Conservation (phyloP, 2,113 vertebrate species). For the Mystacornis crossleyi region DNA sequence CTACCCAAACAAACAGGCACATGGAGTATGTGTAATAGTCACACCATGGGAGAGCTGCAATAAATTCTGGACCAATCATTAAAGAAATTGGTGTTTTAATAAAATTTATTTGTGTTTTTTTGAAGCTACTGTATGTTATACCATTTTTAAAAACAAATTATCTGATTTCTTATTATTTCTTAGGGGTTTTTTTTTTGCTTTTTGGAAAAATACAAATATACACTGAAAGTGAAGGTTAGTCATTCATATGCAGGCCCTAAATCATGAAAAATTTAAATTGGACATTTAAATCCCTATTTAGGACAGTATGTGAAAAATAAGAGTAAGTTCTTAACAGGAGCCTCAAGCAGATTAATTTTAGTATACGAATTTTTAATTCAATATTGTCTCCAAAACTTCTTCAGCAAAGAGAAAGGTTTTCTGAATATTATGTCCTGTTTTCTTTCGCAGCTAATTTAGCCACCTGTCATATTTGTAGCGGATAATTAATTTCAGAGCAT, state of each 20-base stretch:
- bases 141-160: not conserved
- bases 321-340: not conserved
- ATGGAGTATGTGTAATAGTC: not conserved
- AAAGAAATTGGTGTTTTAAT: not conserved
- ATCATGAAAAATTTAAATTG: not conserved
- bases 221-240: not conserved
- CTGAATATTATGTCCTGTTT: conserved; percentile 32
- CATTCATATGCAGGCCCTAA: not conserved
- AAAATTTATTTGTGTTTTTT: not conserved
- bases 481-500: conserved; percentile 49
- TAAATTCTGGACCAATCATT: not conserved
- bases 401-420: not conserved
- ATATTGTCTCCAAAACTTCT: not conserved
- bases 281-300: not conserved
- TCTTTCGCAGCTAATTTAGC: conserved; percentile 34
- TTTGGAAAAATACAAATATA: not conserved
- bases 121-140: not conserved
- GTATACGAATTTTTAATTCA: not conserved
- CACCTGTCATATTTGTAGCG: conserved; percentile 49
- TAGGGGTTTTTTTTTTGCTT: not conserved
- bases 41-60: not conserved
- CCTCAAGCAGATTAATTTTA: not conserved
- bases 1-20: not conserved
- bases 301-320: not conserved
- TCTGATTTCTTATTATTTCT: not conserved